Evolutionary conservation across 2,113 vertebrate genomes (phyloP), one percentile per base, ranked within the genome.

Genomic region (Takifugu bimaculatus): DNA sequence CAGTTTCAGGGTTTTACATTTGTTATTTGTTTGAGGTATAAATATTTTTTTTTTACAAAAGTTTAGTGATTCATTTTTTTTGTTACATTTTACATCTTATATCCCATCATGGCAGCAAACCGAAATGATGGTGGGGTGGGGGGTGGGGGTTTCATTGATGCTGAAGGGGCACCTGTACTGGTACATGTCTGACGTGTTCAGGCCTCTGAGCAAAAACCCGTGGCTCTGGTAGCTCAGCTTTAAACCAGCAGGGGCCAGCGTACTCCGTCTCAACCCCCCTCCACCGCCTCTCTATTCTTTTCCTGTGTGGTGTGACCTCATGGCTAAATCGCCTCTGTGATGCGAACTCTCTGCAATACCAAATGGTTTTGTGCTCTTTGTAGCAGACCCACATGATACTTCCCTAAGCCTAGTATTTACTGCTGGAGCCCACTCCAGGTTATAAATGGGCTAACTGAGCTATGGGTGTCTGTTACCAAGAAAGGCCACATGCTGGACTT

Each of bases 321-420:
- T 78, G 68, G 68, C 65, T 79, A 82, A 90, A 79, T 52, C 62
- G 29, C 77, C 60, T 71, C 60, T 68, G 80, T 73, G 82, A 88
- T 85, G 79, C 75, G 77, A 87, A 76, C 78, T 59, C 65, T 52
- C 55, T 71, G 71, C 75, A 70, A 62, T 64, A 81, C 84, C 81
- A 89, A 90, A 89, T 91, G 86, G 86, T 91, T 91, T 90, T 84
- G 82, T 81, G 68, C 75, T 80, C 85, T 89, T 90, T 90, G 88
- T 86, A 72, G 65, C 66, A 14, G 77, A 64, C 73, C 80, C 79
- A 83, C 75, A 73, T 88, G 88, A 90, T 82, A 75, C 81, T 68
- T 72, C 70, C 72, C 61, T 89, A 90, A 89, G 85, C 85, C 86
- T 43, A 68, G 83, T 75, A 81, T 87, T 88, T 89, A 88, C 76